A percentile compares a stretch with the other conserved stretches of the same genome.
Evolutionary conservation across 2,888 invertebrate species (phyloP).

Genomic region (Drosophila imparisetae): DNA sequence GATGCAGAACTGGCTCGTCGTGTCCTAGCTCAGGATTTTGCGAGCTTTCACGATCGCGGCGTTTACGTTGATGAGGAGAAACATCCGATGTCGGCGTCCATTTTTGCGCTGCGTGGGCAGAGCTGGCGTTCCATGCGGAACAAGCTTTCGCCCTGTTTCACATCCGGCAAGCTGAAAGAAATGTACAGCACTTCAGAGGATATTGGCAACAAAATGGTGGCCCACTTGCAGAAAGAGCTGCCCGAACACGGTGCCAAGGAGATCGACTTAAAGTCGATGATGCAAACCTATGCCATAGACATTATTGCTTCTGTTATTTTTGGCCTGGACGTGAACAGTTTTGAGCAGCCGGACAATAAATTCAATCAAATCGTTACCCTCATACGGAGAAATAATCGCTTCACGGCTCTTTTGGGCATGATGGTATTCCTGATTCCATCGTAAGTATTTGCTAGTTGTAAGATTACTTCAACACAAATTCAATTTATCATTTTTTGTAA

Average conservation of each 20-base stretch:
- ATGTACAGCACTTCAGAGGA: conserved; percentile 87
- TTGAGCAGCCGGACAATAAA: conserved; percentile 80
- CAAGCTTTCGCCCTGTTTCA: conserved; percentile 88
- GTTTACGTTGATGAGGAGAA: conserved; percentile 87
- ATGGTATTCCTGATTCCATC: conserved; percentile 73
- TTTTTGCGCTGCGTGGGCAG: conserved; percentile 81
- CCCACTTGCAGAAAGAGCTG: conserved; percentile 82
- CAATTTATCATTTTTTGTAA: not conserved
- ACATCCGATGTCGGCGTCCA: conserved; percentile 87
- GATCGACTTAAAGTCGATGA: conserved; percentile 85
- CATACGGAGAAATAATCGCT: conserved; percentile 26
- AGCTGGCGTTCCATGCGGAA: conserved; percentile 88
- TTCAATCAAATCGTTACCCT: conserved; percentile 71
- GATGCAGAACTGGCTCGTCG: conserved; percentile 88
- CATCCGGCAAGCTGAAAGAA: conserved; percentile 88
- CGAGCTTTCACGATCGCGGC: conserved; percentile 88
- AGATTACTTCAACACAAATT: not conserved
- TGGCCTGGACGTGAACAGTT: conserved; percentile 83
- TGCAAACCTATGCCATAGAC: conserved; percentile 83
- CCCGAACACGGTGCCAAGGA: conserved; percentile 78
- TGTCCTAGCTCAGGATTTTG: conserved; percentile 87
- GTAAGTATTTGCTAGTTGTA: conserved; percentile 56
- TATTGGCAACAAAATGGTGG: conserved; percentile 86
- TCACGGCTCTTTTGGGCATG: conserved; percentile 49
- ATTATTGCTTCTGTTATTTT: conserved; percentile 85